Conservation (phyloP, 2,113 vertebrate species). For the Sterna hirundo region DNA sequence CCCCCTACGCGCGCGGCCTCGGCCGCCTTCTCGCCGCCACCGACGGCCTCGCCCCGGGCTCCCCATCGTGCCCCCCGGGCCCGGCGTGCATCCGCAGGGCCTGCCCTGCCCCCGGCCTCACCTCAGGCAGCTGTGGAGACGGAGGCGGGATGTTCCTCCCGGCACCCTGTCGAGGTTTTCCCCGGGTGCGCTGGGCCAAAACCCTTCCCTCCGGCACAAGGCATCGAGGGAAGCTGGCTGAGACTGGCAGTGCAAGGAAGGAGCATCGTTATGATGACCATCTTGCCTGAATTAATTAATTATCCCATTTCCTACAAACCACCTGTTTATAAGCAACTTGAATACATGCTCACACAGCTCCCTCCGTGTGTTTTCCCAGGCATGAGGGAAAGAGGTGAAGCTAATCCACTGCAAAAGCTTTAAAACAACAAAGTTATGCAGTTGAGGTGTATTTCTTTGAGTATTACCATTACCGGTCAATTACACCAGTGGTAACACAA, state of each 20-base stretch:
- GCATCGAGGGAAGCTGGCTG: accelerated
- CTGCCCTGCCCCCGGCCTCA: background rate
- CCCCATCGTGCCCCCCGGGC: too few species aligned
- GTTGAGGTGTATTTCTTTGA: background rate
- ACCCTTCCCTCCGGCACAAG: accelerated
- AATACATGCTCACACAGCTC: accelerated
- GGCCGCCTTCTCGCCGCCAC: too few species aligned
- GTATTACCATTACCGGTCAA: accelerated
- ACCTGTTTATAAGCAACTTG: background rate
- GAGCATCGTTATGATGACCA: background rate
- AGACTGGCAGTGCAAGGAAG: accelerated
- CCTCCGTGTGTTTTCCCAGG: background rate
- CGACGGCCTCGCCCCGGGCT: background rate
- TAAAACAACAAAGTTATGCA: background rate
- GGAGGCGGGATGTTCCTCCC: background rate
- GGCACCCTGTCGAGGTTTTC: background rate
- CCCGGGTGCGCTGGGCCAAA: too few species aligned
- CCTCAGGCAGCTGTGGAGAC: background rate
- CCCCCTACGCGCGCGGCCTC: too few species aligned
- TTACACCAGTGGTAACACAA: accelerated
- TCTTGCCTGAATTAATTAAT: background rate
- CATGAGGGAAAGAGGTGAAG: background rate
- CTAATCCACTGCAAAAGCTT: background rate
- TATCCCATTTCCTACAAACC: background rate
- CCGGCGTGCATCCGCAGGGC: background rate